Conservation (phyloP, 2,797 vertebrate species). For the Falco peregrinus region DNA sequence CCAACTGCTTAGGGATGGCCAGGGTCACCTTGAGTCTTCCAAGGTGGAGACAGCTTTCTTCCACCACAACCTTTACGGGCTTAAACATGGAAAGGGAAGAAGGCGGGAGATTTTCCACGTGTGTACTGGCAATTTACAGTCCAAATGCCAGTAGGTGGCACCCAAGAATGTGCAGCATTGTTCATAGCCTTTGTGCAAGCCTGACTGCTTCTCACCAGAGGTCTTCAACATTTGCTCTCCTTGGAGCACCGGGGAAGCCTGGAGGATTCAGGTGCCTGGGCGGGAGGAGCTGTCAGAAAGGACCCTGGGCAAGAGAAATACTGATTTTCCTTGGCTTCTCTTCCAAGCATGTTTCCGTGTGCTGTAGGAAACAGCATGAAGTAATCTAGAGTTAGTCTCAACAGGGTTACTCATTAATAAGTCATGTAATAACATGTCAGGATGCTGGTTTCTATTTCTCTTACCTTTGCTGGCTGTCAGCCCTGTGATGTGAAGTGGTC, state of each 20-base stretch:
- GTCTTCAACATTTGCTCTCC: not conserved
- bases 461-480: not conserved
- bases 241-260: rapidly evolving
- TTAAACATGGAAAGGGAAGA: too few species aligned
- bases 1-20: rapidly evolving
- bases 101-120: not conserved
- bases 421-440: too few species aligned
- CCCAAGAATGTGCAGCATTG: not conserved
- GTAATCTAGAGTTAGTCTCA: not conserved
- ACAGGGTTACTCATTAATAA: rapidly evolving
- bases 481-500: not conserved
- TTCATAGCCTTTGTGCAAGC: not conserved
- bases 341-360: not conserved
- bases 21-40: not conserved
- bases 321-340: not conserved
- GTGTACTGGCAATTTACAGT: not conserved
- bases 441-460: not conserved
- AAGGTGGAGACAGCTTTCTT: rapidly evolving
- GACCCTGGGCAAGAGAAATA: not conserved
- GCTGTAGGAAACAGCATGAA: not conserved
- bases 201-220: not conserved
- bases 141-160: conserved; percentile 39
- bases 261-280: rapidly evolving
- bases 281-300: not conserved
- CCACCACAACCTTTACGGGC: not conserved